A percentile compares a stretch with the other conserved stretches of the same genome.
phyloP scores from a whole-genome alignment of 2,113 vertebrate genomes.

The Loxodonta africana region DNA sequence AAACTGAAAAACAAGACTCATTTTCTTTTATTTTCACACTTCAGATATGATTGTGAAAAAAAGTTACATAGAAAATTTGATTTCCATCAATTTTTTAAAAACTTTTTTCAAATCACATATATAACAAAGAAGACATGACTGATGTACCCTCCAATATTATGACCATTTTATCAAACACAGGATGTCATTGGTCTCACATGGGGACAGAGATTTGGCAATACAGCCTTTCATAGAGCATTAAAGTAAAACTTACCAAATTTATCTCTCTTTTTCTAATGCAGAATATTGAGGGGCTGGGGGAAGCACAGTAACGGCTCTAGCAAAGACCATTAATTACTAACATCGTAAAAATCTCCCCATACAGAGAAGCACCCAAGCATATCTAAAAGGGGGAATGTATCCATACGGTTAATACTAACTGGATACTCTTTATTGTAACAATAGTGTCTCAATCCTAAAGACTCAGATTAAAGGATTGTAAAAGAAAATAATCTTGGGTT shows the following conservation, averaged over 20 bases:
- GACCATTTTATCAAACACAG: not conserved
- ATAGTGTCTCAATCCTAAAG: not conserved
- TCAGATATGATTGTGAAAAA: not conserved
- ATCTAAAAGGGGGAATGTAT: not conserved
- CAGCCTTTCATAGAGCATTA: not conserved
- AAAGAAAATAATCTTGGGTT: conserved; percentile 56
- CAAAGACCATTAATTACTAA: not conserved
- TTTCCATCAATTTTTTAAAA: not conserved
- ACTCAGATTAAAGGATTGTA: conserved; percentile 13
- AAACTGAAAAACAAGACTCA: not conserved
- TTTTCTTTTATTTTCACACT: not conserved
- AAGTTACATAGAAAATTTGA: not conserved
- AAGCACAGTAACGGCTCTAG: not conserved
- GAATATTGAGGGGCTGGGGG: not conserved
- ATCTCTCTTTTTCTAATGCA: not conserved
- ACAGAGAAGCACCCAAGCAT: not conserved
- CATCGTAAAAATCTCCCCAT: not conserved
- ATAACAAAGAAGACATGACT: not conserved
- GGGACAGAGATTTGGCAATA: not conserved
- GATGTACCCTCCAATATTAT: not conserved
- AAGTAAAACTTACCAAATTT: conserved; percentile 15
- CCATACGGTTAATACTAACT: not conserved
- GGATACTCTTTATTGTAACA: conserved; percentile 19
- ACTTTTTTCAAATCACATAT: not conserved
- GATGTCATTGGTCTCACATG: not conserved